Evolutionary conservation across 2,888 invertebrate genomes (phyloP), one percentile per base, ranked within the genome.

Genomic region (Drosophila emarginata): DNA sequence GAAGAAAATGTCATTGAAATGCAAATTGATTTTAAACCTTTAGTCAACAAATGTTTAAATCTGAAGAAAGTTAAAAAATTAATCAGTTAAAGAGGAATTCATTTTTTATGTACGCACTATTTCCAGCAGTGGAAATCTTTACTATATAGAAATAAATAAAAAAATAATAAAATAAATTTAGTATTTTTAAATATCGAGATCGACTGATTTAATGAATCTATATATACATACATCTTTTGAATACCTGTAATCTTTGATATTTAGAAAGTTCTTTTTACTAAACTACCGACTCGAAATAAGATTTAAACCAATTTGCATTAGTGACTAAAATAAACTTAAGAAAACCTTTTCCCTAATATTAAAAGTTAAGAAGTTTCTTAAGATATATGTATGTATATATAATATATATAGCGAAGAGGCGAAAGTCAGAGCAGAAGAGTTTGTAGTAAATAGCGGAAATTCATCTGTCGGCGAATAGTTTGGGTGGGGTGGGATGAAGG

Each of bases 351-450:
- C 2, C 21, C 15, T 45, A 21, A 4, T 7, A 18, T 12, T 21
- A 21, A 45, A 45, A 18, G 15, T 18, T 45, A 6, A 2, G n/a
- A 12, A 45, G 12, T 21, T 45, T 21, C 11, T 45, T 12, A 45
- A 45, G 40, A 11, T 45, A 18, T 45, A 9, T 45, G n/a, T 37
- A 2, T 37, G n/a, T 32, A 9, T 32, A 37, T 50, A 50, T 37
- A 45, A 18, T 45, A 45, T 45, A 45, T 45, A 45, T 45, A 45
- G 21, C 45, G 45, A 45, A 45, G 21, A 45, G 45, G 12, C 12
- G 45, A 45, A 45, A 45, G 21, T 45, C 21, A 45, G 12, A 45
- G 45, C 45, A 45, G 45, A 45, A 45, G 45, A 45, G 45, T 45
- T 15, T 45, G 12, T 45, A 45, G 45, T 45, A 21, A 45, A 45